Evolutionary conservation across 30 jellyfish, hydroid and myxozoan genomes (phyloP).

Genomic region (Pelagia noctiluca): DNA sequence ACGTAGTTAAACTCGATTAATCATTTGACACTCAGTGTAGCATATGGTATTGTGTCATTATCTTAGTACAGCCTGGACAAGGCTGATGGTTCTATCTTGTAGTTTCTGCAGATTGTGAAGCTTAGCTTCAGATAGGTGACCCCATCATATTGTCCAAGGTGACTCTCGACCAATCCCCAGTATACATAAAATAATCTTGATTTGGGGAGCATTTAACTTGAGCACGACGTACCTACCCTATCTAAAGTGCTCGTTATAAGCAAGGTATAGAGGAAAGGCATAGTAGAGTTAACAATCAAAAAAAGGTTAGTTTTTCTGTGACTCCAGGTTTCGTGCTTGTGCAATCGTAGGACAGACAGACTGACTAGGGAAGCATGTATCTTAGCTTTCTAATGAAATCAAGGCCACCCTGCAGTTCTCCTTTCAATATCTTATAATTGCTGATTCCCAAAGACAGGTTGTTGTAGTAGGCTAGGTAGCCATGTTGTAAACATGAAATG

Average conservation of each 20-base stretch:
- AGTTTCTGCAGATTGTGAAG: constrained; percentile 13
- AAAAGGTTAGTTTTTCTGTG: too few species aligned
- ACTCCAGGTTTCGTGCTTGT: too few species aligned
- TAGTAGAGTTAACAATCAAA: too few species aligned
- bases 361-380: constrained; percentile 27
- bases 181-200: constrained; percentile 24
- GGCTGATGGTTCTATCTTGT: constrained; percentile 26
- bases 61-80: neutral
- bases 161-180: constrained; percentile 20
- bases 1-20: constrained; percentile 13
- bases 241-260: too few species aligned
- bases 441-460: constrained; percentile 34
- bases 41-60: constrained; percentile 19
- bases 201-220: too few species aligned
- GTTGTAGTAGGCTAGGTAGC: too few species aligned
- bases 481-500: too few species aligned
- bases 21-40: too few species aligned
- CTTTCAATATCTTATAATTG: constrained; percentile 11
- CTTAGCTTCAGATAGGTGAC: constrained; percentile 5
- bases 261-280: too few species aligned
- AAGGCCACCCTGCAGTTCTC: too few species aligned
- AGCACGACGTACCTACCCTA: too few species aligned
- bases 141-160: constrained; percentile 17
- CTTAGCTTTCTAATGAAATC: constrained; percentile 26
- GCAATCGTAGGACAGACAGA: too few species aligned